A percentile compares a stretch with the other conserved stretches of the same genome.
Conservation (phyloP, 92 coral and sea anemone genomes). For the Metridium senile region DNA sequence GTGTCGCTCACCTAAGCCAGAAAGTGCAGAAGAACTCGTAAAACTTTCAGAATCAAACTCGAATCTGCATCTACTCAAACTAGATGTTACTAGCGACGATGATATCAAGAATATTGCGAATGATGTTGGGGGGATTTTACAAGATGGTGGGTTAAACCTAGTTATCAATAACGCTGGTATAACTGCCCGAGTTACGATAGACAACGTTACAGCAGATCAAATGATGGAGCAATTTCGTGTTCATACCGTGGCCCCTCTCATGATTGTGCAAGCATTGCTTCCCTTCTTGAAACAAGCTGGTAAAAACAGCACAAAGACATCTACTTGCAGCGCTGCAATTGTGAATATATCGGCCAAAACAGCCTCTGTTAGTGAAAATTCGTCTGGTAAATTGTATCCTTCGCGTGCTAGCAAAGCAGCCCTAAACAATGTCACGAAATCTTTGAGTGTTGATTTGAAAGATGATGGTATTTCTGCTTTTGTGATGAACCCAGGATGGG, state of each 20-base stretch:
- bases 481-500: constrained; percentile 77
- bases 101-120: constrained; percentile 42
- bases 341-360: constrained; percentile 66
- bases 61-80: constrained; percentile 56
- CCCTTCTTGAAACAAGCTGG: constrained; percentile 67
- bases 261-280: constrained; percentile 63
- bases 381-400: constrained; percentile 51
- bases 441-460: constrained; percentile 61
- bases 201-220: constrained; percentile 64
- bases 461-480: constrained; percentile 57
- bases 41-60: constrained; percentile 46
- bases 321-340: constrained; percentile 41
- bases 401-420: constrained; percentile 73
- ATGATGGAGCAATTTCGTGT: constrained; percentile 60
- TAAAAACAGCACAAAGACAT: constrained; percentile 8
- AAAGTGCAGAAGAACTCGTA: constrained; percentile 60
- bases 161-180: constrained; percentile 79
- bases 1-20: constrained; percentile 54
- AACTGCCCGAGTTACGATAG: constrained; percentile 31
- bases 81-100: constrained; percentile 62
- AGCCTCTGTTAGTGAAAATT: constrained; percentile 48
- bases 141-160: constrained; percentile 60
- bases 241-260: constrained; percentile 74
- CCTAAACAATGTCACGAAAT: constrained; percentile 63
- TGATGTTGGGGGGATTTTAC: constrained; percentile 44